Conservation (phyloP, 2,888 invertebrate genomes). For the Drosophila histrio region DNA sequence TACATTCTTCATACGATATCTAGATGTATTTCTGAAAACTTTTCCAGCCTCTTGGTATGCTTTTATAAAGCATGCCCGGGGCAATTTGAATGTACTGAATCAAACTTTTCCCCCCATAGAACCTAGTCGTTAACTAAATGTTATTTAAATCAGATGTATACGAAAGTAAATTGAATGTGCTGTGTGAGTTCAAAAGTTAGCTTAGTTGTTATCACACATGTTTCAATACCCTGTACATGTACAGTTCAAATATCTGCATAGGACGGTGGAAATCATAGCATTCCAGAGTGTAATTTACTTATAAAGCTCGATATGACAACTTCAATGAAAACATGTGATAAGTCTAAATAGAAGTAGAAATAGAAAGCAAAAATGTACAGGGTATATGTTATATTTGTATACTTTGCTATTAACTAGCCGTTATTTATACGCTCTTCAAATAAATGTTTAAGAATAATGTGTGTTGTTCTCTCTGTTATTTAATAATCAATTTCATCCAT, state of each 20-base stretch:
- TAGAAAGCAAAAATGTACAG: constrained; percentile 21
- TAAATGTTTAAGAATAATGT: neutral
- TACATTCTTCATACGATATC: constrained; percentile 20
- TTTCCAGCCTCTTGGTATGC: constrained; percentile 32
- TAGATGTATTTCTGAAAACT: constrained; percentile 21
- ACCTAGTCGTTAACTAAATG: constrained; percentile 33
- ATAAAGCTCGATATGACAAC: constrained; percentile 13
- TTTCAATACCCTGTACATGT: neutral
- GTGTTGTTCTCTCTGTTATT: neutral
- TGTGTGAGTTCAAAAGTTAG: constrained; percentile 53
- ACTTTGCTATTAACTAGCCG: neutral
- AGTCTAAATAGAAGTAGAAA: constrained; percentile 13
- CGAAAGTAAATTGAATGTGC: constrained; percentile 57
- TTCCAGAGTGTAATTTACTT: constrained; percentile 13
- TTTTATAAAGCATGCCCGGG: constrained; percentile 44
- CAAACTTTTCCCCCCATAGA: constrained; percentile 2
- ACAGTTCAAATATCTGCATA: neutral
- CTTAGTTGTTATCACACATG: constrained; percentile 1
- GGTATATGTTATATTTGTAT: constrained; percentile 1
- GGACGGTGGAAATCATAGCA: constrained; percentile 11
- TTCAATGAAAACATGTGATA: constrained; percentile 34
- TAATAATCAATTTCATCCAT: neutral
- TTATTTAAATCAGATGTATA: constrained; percentile 43
- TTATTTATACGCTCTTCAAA: neutral
- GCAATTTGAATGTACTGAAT: constrained; percentile 19